Conservation (phyloP, 2,888 invertebrate species). For the Hyposoter dolosus region DNA sequence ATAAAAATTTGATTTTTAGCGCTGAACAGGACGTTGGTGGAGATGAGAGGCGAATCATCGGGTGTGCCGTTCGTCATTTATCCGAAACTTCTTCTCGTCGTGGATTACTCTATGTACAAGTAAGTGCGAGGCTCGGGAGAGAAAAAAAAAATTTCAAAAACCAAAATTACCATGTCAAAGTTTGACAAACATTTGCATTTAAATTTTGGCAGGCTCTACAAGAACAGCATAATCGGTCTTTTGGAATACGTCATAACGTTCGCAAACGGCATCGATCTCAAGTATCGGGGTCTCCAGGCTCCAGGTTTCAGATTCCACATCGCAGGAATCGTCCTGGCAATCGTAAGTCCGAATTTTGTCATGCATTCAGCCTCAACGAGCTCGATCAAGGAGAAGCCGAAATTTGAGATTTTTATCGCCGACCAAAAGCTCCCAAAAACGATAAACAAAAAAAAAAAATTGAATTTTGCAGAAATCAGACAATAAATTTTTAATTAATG, state of each 20-base stretch:
- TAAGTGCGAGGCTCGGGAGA: neutral
- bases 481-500: no score
- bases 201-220: neutral
- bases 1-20: neutral
- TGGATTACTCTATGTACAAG: constrained; percentile 54
- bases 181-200: neutral
- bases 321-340: constrained; percentile 59
- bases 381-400: no score
- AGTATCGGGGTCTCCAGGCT: constrained; percentile 51
- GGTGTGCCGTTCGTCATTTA: constrained; percentile 45
- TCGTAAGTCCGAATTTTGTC: constrained; percentile 22
- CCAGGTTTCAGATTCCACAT: constrained; percentile 65
- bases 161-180: neutral
- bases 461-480: neutral
- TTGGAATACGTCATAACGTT: constrained; percentile 54
- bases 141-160: neutral
- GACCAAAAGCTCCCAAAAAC: no score
- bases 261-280: constrained; percentile 66
- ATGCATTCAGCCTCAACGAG: no score
- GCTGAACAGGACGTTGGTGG: neutral
- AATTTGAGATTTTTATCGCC: no score
- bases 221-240: constrained; percentile 2
- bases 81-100: constrained; percentile 65
- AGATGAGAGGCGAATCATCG: neutral
- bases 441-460: neutral